Evolutionary conservation across 1,140 invertebrate genomes (phyloP).

Genomic region (Pararge aegeria): DNA sequence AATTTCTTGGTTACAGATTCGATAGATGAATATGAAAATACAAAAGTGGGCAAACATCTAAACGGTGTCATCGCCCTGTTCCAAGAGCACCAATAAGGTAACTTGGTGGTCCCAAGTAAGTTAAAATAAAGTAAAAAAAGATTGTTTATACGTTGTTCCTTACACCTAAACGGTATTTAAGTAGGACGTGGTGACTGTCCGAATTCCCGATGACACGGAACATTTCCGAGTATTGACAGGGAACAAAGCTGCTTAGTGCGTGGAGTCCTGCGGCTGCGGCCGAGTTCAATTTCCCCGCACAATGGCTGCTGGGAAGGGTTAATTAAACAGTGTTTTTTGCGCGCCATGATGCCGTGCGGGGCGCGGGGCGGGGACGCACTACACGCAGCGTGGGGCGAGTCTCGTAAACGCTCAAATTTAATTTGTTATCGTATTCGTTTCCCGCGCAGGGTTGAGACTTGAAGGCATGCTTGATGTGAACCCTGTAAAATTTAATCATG

Average conservation of each 20-base stretch:
- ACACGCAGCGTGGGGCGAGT: neutral
- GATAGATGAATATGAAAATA: too few species aligned
- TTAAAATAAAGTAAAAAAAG: too few species aligned
- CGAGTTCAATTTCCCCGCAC: neutral
- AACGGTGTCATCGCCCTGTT: too few species aligned
- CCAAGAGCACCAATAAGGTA: too few species aligned
- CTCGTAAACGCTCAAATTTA: conserved; percentile 29
- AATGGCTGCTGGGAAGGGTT: conserved; percentile 22
- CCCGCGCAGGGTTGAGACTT: conserved; percentile 11
- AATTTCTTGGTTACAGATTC: too few species aligned
- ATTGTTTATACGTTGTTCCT: neutral
- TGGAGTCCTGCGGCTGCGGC: neutral
- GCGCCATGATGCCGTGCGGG: conserved; percentile 14
- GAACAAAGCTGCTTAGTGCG: neutral
- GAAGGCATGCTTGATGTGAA: neutral
- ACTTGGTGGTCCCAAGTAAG: too few species aligned
- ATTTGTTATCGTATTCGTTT: conserved; percentile 23
- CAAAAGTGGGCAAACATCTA: too few species aligned
- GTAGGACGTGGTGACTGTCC: too few species aligned
- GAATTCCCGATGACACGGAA: neutral
- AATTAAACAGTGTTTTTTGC: conserved; percentile 29
- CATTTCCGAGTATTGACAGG: neutral
- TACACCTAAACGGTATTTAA: neutral
- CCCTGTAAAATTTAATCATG: too few species aligned
- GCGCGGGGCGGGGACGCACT: neutral